These are phyloP conservation scores for Recurvirostra avosetta DNA, from an alignment of 2,113 vertebrate species.

Conservation along the genomic window DNA sequence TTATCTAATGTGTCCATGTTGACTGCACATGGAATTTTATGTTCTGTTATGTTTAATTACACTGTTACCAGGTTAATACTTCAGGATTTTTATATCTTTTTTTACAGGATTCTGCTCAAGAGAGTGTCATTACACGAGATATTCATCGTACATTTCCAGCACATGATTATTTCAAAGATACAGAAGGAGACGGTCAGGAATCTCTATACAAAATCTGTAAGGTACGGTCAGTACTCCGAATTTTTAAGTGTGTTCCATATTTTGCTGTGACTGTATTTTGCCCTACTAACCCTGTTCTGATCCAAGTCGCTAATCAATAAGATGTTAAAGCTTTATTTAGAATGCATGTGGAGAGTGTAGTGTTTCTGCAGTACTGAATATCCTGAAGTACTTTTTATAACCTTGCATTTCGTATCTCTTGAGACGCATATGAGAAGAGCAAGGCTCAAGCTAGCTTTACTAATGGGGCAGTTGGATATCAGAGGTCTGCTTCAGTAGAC, in stretches of 20 bases:
- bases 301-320: background rate
- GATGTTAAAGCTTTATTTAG: background rate
- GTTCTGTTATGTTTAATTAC: background rate
- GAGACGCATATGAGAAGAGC: background rate
- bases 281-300: background rate
- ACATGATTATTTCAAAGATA: slow-evolving; percentile 97
- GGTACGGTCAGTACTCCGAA: slow-evolving; percentile 70
- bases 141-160: slow-evolving; percentile 97
- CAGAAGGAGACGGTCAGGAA: slow-evolving; percentile 94
- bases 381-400: background rate
- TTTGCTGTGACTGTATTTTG: background rate
- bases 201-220: slow-evolving; percentile 98
- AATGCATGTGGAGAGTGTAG: background rate
- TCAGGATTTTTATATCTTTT: background rate
- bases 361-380: background rate
- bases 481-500: background rate
- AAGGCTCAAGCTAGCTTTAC: background rate
- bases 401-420: background rate
- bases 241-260: background rate
- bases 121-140: slow-evolving; percentile 93
- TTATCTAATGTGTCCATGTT: background rate
- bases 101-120: slow-evolving; percentile 90
- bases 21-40: background rate
- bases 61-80: background rate
- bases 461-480: background rate